Percentiles rank a stretch among this genome's conserved stretches.
phyloP scores from a whole-genome alignment of 2,888 invertebrate genomes.

The Malthinus flaveolus region DNA sequence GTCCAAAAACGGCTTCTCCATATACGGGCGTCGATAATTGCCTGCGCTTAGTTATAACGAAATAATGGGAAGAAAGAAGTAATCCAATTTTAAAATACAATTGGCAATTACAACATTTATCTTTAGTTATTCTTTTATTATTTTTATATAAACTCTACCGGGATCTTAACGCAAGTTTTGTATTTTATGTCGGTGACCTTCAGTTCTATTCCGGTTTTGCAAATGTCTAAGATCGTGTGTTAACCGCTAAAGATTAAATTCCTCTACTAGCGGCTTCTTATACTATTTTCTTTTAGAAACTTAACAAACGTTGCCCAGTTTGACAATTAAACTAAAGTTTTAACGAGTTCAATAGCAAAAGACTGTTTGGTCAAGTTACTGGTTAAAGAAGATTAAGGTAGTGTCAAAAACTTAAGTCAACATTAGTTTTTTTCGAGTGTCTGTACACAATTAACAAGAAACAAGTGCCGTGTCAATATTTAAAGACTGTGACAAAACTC shows the following conservation, averaged over 20 bases:
- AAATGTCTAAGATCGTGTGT: slow-evolving; percentile 30
- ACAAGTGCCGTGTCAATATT: slow-evolving; percentile 44
- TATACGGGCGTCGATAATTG: slow-evolving; percentile 24
- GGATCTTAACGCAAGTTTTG: slow-evolving; percentile 24
- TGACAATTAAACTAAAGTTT: slow-evolving; percentile 2
- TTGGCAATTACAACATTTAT: slow-evolving; percentile 1
- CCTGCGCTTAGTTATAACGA: slow-evolving; percentile 11
- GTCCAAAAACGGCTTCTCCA: slow-evolving; percentile 21
- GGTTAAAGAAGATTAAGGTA: slow-evolving; percentile 29
- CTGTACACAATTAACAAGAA: slow-evolving; percentile 37
- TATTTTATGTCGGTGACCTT: slow-evolving; percentile 29
- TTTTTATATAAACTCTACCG: slow-evolving; percentile 19
- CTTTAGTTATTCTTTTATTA: slow-evolving; percentile 1
- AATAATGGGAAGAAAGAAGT: slow-evolving; percentile 8
- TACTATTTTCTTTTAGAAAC: slow-evolving; percentile 21
- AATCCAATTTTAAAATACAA: slow-evolving; percentile 13
- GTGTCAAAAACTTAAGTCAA: slow-evolving; percentile 40
- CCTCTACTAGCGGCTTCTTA: slow-evolving; percentile 17
- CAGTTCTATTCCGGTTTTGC: slow-evolving; percentile 30
- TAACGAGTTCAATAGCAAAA: slow-evolving; percentile 1
- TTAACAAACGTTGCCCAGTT: slow-evolving; percentile 11
- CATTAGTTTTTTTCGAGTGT: slow-evolving; percentile 31
- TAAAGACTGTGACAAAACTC: slow-evolving; percentile 35
- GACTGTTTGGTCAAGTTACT: slow-evolving; percentile 23
- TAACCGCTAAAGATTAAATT: slow-evolving; percentile 30